Conservation (phyloP, 2,113 vertebrate species). For the Irena cyanogastra region DNA sequence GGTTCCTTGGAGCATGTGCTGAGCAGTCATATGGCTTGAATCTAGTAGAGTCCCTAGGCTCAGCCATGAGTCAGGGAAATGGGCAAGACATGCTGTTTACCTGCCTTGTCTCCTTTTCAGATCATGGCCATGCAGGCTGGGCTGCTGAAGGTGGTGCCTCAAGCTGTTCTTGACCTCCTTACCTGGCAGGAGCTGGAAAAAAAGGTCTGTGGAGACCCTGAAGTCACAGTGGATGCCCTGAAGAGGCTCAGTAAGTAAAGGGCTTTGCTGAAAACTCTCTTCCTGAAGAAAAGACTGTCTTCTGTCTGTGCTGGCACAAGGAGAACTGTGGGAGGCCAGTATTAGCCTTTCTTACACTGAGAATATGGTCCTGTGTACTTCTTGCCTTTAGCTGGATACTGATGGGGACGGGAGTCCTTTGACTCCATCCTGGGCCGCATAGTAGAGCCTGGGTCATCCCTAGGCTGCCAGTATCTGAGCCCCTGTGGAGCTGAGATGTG, state of each 20-base stretch:
- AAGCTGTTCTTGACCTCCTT: slow-evolving; percentile 93
- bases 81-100: not conserved
- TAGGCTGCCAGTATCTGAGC: not conserved
- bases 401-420: not conserved
- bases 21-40: not conserved
- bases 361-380: not conserved
- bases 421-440: not conserved
- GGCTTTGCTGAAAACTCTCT: not conserved
- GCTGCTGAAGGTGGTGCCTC: slow-evolving; percentile 93
- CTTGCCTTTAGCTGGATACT: not conserved
- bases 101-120: slow-evolving; percentile 58
- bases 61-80: not conserved
- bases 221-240: slow-evolving; percentile 93
- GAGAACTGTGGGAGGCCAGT: not conserved
- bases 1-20: not conserved
- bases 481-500: not conserved
- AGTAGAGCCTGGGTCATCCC: not conserved
- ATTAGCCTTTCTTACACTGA: not conserved
- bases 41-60: not conserved
- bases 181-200: slow-evolving; percentile 98
- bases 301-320: not conserved
- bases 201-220: slow-evolving; percentile 95
- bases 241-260: slow-evolving; percentile 84
- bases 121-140: slow-evolving; percentile 91
- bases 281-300: not conserved